phyloP scores from a whole-genome alignment of 2,888 invertebrate genomes.

The Nezara viridula region DNA sequence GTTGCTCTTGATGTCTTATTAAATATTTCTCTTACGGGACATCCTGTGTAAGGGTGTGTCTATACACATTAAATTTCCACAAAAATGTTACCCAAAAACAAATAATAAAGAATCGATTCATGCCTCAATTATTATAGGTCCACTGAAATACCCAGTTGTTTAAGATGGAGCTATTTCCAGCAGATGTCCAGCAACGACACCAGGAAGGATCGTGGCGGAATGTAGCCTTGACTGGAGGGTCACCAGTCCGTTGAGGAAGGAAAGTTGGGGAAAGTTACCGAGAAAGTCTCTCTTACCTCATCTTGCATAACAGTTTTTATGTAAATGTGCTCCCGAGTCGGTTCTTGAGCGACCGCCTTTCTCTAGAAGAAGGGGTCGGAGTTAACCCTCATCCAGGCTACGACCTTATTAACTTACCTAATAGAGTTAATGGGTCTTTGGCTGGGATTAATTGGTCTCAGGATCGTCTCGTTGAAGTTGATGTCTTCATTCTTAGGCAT shows the following conservation, averaged over 20 bases:
- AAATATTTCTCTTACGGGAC: too few species aligned
- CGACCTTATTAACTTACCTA: conserved; percentile 18
- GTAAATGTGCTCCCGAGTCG: conserved; percentile 24
- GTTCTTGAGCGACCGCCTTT: conserved; percentile 11
- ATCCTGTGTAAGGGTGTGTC: too few species aligned
- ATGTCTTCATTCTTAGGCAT: neutral
- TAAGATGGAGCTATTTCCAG: neutral
- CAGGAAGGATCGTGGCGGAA: conserved; percentile 47
- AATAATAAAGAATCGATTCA: neutral
- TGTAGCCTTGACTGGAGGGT: conserved; percentile 48
- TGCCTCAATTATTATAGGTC: neutral
- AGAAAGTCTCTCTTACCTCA: conserved; percentile 39
- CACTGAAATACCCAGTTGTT: fast-evolving
- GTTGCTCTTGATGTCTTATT: too few species aligned
- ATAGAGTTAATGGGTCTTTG: conserved; percentile 1
- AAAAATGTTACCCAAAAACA: too few species aligned
- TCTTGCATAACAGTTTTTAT: conserved; percentile 47
- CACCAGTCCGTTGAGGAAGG: conserved; percentile 29
- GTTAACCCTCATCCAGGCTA: neutral
- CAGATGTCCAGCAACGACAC: conserved; percentile 19
- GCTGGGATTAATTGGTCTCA: neutral
- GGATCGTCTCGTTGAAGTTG: neutral
- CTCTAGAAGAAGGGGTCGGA: neutral
- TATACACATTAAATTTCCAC: too few species aligned
- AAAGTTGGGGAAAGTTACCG: conserved; percentile 37